Evolutionary conservation across 1,140 invertebrate genomes (phyloP).

Genomic region (Magallana ariakensis): DNA sequence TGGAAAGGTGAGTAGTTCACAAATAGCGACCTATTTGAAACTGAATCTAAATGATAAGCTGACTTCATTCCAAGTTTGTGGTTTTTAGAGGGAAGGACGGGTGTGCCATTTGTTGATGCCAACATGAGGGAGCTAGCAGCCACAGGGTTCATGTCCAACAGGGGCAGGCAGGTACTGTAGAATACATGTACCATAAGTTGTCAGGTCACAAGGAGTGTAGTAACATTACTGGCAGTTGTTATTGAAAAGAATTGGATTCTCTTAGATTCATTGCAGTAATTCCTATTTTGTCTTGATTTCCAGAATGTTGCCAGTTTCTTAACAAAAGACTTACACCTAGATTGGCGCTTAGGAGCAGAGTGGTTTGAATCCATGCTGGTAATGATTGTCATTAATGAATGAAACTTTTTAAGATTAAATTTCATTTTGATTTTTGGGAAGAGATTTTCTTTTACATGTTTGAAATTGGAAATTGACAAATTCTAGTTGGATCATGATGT

Average conservation of each 20-base stretch:
- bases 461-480: not conserved
- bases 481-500: conserved; percentile 80
- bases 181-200: not conserved
- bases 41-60: no score
- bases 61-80: no score
- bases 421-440: not conserved
- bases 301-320: conserved; percentile 80
- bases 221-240: no score
- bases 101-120: conserved; percentile 81
- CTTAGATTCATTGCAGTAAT: not conserved
- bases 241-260: no score
- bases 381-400: conserved; percentile 26
- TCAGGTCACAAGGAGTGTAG: no score
- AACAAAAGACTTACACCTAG: conserved; percentile 79
- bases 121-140: conserved; percentile 80
- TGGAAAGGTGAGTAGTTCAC: conserved; percentile 73
- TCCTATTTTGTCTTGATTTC: conserved; percentile 27
- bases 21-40: no score
- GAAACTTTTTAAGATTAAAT: not conserved
- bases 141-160: conserved; percentile 81
- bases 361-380: conserved; percentile 80
- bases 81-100: conserved; percentile 76
- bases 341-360: conserved; percentile 80
- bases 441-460: not conserved
- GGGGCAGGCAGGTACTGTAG: conserved; percentile 75